A percentile compares a stretch with the other conserved stretches of the same genome.
Evolutionary conservation across 1,140 invertebrate genomes (phyloP).

Genomic region (Sycobia sp.): DNA sequence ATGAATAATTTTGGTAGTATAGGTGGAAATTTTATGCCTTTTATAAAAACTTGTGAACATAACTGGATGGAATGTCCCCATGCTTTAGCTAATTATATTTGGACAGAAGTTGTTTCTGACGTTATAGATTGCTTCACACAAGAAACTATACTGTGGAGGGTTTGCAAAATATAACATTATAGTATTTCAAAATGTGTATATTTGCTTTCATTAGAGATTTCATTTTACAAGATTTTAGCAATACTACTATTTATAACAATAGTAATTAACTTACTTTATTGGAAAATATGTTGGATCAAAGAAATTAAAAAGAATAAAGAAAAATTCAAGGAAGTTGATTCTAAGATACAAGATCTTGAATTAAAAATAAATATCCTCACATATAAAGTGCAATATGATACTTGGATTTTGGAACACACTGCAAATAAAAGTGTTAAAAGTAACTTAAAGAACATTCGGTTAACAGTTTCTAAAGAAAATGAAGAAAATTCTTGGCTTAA

Average conservation of each 20-base stretch:
- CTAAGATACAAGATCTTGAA: constrained; percentile 50
- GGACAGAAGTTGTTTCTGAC: constrained; percentile 52
- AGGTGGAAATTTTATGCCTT: constrained; percentile 52
- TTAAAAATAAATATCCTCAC: constrained; percentile 51
- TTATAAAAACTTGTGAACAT: constrained; percentile 42
- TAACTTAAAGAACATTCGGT: constrained; percentile 28
- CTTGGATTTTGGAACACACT: constrained; percentile 46
- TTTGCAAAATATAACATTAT: constrained; percentile 33
- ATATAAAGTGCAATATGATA: constrained; percentile 53
- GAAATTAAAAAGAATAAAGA: constrained; percentile 27
- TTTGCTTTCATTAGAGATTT: neutral
- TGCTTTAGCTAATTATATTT: constrained; percentile 48
- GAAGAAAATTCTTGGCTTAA: constrained; percentile 44
- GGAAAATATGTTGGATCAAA: constrained; percentile 32
- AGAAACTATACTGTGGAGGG: constrained; percentile 46
- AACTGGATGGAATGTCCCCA: constrained; percentile 46
- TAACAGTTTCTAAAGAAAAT: constrained; percentile 39
- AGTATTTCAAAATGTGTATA: constrained; percentile 41
- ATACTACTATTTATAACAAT: constrained; percentile 35
- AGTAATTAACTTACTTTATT: constrained; percentile 40
- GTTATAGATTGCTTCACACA: constrained; percentile 49
- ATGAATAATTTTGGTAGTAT: constrained; percentile 14
- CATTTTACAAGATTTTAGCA: constrained; percentile 40
- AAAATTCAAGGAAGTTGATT: constrained; percentile 40
- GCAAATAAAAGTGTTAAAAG: constrained; percentile 36